phyloP scores from a whole-genome alignment of 2,888 invertebrate genomes.

The Parthenolecanium corni region DNA sequence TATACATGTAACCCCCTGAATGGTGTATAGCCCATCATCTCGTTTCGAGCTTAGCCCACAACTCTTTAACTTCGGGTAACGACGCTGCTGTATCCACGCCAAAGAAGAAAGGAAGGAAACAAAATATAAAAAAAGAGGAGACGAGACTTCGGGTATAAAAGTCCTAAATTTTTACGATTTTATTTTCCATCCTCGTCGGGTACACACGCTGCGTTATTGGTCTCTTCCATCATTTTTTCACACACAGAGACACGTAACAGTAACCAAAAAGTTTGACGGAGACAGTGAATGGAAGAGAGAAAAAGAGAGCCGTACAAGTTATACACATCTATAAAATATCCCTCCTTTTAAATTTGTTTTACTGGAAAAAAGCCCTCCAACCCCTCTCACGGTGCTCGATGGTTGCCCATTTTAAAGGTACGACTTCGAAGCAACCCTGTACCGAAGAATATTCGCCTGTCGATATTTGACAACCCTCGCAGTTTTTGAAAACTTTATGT shows the following conservation, averaged over 20 bases:
- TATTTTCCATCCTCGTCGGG: conserved; percentile 24
- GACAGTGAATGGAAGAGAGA: too few relatives aligned
- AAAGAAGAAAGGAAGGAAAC: too few relatives aligned
- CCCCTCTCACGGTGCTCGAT: conserved; percentile 12
- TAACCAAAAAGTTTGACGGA: too few relatives aligned
- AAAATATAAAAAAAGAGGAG: conserved; percentile 6
- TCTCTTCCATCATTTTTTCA: conserved; percentile 16
- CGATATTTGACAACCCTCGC: conserved; percentile 29
- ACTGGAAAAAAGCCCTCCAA: conserved; percentile 9
- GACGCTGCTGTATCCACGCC: too few relatives aligned
- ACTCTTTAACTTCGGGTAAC: conserved; percentile 4
- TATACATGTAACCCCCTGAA: conserved; percentile 17
- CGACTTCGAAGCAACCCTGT: conserved; percentile 27
- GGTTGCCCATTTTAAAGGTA: conserved; percentile 17
- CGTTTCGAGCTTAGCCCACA: conserved; percentile 20
- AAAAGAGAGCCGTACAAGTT: conserved; percentile 14
- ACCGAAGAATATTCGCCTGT: conserved; percentile 24
- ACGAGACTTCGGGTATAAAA: conserved; percentile 10
- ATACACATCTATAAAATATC: conserved; percentile 29
- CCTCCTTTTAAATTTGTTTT: conserved; percentile 29
- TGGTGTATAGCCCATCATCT: conserved; percentile 21
- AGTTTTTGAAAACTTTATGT: conserved; percentile 18
- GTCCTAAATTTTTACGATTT: conserved; percentile 28
- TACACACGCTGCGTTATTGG: conserved; percentile 20
- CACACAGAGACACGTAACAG: too few relatives aligned